Evolutionary conservation across 2,888 invertebrate species (phyloP).

Genomic region (Amiota communis): DNA sequence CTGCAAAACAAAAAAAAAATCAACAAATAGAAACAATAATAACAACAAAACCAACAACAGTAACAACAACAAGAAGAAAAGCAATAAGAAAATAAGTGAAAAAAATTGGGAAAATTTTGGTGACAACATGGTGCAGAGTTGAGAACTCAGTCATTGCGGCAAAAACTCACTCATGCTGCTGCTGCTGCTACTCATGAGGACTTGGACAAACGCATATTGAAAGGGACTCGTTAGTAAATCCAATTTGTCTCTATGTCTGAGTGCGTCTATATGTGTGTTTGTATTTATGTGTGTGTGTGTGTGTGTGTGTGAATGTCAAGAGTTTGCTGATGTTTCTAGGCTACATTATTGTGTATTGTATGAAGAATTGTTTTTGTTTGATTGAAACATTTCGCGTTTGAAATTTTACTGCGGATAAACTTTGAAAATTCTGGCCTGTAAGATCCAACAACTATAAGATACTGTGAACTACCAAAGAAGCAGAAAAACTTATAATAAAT

Average conservation of each 20-base stretch:
- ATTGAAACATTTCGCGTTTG: not conserved
- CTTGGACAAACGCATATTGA: not conserved
- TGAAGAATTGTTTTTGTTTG: not conserved
- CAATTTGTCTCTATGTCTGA: conserved; percentile 50
- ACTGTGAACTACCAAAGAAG: too few relatives aligned
- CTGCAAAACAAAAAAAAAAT: not conserved
- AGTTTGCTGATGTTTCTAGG: conserved; percentile 39
- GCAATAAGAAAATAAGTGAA: not conserved
- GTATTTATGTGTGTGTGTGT: too few relatives aligned
- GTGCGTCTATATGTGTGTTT: too few relatives aligned
- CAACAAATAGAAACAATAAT: not conserved
- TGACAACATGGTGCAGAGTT: conserved; percentile 37
- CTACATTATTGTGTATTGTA: not conserved
- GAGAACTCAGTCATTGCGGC: not conserved
- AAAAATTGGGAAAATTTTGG: not conserved
- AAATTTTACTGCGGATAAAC: not conserved
- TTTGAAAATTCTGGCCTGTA: not conserved
- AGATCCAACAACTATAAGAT: too few relatives aligned
- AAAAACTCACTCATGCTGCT: not conserved
- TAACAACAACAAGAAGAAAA: not conserved
- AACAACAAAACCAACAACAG: not conserved
- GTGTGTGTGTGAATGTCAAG: conserved; percentile 55
- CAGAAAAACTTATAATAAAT: too few relatives aligned
- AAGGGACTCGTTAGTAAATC: conserved; percentile 59
- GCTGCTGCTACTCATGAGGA: not conserved